Conservation (phyloP, 2,797 vertebrate genomes). For the Sphaeramia orbicularis region DNA sequence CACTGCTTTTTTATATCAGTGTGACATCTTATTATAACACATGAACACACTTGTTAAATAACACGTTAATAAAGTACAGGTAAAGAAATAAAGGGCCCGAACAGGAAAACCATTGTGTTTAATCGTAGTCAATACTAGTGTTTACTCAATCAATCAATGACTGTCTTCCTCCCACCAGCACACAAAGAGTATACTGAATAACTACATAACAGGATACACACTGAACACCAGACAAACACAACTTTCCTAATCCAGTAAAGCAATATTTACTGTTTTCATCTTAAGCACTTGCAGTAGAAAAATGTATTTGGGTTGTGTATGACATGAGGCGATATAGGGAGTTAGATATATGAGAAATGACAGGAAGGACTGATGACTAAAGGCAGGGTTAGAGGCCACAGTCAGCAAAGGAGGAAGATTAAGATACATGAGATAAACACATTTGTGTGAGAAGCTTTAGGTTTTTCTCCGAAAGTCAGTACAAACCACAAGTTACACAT, state of each 20-base stretch:
- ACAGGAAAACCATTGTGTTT: constrained; percentile 38
- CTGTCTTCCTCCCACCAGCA: constrained; percentile 7
- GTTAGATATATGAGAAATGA: constrained; percentile 1
- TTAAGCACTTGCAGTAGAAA: constrained; percentile 1
- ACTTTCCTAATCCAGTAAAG: not conserved
- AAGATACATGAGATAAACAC: constrained; percentile 1
- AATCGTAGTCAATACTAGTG: constrained; percentile 41
- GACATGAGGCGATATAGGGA: not conserved
- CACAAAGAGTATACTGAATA: not conserved
- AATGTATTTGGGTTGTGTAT: constrained; percentile 8
- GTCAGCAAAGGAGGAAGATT: not conserved
- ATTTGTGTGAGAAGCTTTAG: not conserved
- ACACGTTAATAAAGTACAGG: no score
- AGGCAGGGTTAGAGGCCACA: not conserved
- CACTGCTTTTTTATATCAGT: no score
- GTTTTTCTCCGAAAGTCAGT: not conserved
- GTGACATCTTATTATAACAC: no score
- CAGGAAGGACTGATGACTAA: constrained; percentile 8
- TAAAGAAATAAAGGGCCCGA: constrained; percentile 3
- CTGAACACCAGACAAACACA: constrained; percentile 10
- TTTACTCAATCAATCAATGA: constrained; percentile 62
- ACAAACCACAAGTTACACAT: constrained; percentile 36
- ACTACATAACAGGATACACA: constrained; percentile 8
- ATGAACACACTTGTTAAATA: no score
- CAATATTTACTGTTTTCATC: constrained; percentile 36